Conservation (phyloP, 92 coral and sea anemone species). For the Nematostella vectensis region DNA sequence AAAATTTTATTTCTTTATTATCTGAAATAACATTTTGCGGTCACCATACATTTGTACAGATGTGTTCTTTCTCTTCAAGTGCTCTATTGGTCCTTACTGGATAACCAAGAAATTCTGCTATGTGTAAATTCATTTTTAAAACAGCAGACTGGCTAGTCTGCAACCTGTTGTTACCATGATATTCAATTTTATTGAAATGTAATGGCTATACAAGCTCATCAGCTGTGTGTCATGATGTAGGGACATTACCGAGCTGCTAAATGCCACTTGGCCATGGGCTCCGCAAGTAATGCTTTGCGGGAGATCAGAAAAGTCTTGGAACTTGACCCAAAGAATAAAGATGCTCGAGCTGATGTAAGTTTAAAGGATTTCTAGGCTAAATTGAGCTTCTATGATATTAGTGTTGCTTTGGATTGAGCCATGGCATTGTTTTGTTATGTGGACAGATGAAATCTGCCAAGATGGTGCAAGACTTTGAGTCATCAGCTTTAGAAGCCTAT, state of each 20-base stretch:
- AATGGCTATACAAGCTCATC: background rate
- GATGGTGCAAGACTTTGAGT: constrained; percentile 73
- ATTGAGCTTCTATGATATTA: background rate
- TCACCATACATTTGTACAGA: too few relatives aligned
- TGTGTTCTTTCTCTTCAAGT: too few relatives aligned
- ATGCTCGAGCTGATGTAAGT: constrained; percentile 85
- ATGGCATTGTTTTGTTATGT: background rate
- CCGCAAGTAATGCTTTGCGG: constrained; percentile 63
- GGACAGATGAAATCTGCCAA: constrained; percentile 49
- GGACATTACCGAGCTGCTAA: constrained; percentile 91
- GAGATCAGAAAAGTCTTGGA: constrained; percentile 72
- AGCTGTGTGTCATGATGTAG: constrained; percentile 18
- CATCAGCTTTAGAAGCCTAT: constrained; percentile 82
- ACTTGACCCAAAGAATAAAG: constrained; percentile 78
- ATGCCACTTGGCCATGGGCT: constrained; percentile 90
- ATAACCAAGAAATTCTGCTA: background rate
- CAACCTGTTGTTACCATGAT: background rate
- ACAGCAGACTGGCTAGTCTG: background rate
- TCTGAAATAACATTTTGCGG: too few relatives aligned
- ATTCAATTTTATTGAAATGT: background rate
- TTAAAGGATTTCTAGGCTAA: background rate
- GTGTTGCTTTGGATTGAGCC: background rate
- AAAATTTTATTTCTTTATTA: too few relatives aligned
- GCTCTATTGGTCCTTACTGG: too few relatives aligned
- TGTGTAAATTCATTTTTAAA: background rate